Conservation (phyloP, 2,888 invertebrate genomes). For the Iselma pallidipennis region DNA sequence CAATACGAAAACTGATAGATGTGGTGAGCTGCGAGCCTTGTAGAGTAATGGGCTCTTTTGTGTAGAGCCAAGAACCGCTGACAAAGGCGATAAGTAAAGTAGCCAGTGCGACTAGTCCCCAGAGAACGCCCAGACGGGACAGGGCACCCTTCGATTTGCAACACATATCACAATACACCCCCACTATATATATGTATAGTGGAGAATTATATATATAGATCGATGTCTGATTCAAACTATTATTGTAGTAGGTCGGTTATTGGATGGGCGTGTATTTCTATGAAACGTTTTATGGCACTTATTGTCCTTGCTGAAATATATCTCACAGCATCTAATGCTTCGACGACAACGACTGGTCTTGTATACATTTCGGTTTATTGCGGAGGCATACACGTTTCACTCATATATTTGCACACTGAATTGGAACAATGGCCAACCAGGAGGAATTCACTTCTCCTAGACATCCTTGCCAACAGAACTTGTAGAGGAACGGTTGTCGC, state of each 20-base stretch:
- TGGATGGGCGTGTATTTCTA: neutral
- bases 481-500: neutral
- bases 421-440: slow-evolving; percentile 20
- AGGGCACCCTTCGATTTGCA: slow-evolving; percentile 51
- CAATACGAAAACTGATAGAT: slow-evolving; percentile 57
- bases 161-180: slow-evolving; percentile 42
- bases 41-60: slow-evolving; percentile 56
- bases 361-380: slow-evolving; percentile 31
- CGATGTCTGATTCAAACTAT: neutral
- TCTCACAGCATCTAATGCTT: slow-evolving; percentile 17
- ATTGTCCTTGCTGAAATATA: slow-evolving; percentile 28
- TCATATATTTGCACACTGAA: slow-evolving; percentile 33
- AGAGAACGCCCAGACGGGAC: slow-evolving; percentile 56
- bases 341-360: slow-evolving; percentile 15
- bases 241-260: slow-evolving; percentile 4
- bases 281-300: slow-evolving; percentile 18
- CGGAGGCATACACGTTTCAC: slow-evolving; percentile 29
- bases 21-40: slow-evolving; percentile 55
- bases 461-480: neutral
- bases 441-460: neutral
- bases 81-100: slow-evolving; percentile 57
- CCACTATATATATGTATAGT: slow-evolving; percentile 11
- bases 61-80: slow-evolving; percentile 59
- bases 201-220: slow-evolving; percentile 11
- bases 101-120: slow-evolving; percentile 55